Percentiles rank a stretch among this genome's conserved stretches.
These are phyloP conservation scores for Otolemur garnettii DNA, from an alignment of 2,113 vertebrate species.

Conservation along the genomic window DNA sequence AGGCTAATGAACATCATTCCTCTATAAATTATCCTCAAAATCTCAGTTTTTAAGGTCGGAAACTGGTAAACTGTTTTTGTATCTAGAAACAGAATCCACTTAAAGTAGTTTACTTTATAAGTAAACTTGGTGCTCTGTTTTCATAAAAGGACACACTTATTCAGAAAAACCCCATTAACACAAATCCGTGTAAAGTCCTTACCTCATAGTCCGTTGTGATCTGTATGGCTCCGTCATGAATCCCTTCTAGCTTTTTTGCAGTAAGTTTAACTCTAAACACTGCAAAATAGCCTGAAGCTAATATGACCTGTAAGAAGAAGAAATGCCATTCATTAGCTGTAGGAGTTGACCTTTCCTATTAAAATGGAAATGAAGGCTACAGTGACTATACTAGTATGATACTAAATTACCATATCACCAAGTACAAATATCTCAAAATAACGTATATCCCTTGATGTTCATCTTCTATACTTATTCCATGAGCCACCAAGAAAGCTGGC, in stretches of 20 bases:
- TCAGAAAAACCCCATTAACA: conserved; percentile 5
- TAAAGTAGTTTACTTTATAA: background rate
- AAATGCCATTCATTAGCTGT: conserved; percentile 52
- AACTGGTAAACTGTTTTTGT: background rate
- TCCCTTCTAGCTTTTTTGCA: conserved; percentile 95
- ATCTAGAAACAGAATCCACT: too few relatives aligned
- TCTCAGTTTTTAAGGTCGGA: conserved; percentile 43
- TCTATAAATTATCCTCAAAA: conserved; percentile 38
- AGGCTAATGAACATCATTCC: background rate
- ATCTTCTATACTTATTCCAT: background rate
- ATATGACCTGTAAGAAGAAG: conserved; percentile 90
- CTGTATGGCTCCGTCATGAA: conserved; percentile 96
- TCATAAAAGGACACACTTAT: conserved; percentile 49
- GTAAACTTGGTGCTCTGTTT: conserved; percentile 51
- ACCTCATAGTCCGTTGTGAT: conserved; percentile 99
- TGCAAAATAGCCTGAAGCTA: conserved; percentile 96
- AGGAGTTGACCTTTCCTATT: background rate
- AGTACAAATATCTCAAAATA: conserved; percentile 18
- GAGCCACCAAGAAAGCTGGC: background rate
- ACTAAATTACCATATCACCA: background rate
- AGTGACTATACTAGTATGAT: background rate
- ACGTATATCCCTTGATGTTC: background rate
- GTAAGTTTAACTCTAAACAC: conserved; percentile 95
- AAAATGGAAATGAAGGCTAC: conserved; percentile 34
- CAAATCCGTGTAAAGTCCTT: background rate